Evolutionary conservation across 23 tunicate genomes (phyloP), one percentile per base, ranked within the genome.

Genomic region (Aplidium turbinatum): DNA sequence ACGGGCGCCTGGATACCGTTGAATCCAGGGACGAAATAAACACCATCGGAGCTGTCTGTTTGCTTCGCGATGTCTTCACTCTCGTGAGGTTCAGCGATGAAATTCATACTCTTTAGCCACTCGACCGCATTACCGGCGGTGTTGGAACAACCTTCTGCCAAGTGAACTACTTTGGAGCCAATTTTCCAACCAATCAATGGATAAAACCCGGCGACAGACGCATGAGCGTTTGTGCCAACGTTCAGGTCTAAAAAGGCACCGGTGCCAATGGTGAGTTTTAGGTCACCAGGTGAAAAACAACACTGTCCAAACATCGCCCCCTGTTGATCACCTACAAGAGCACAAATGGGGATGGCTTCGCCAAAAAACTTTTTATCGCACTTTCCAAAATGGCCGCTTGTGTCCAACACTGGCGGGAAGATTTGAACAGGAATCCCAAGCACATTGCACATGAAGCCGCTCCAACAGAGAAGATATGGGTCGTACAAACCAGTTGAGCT

Each of bases 251-350:
- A 24, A 82, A 94, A 94, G 19, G 95, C 93, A 9, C 99, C 99
- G 16, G 99, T 94, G 0, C 99, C 99, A 50, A 94, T 35, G 2
- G 99, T 94, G 4, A 94, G 36, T 51, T 94, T 94, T 16, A 87
- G 75, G 57, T 94, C 99, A 30, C 99, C 99, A 1, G 70, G 76
- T 7, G 48, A 28, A 68, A 87, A 87, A 67, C 94, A 87, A 35
- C 95, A 68, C 54, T 94, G 86, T 4, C 99, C 99, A 60, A 77
- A 94, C 99, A 94, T 94, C 23, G 99, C 95, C 1, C 90, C 91
- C 47, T 86, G 86, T 48, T 90, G 94, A 68, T 94, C 99, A 32
- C 99, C 99, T 31, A 81, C 80, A 2, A 80, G 79, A 11, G 74
- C 70, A 9, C 89, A 31, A 24, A 94, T 94, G 4, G 99, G 99